phyloP scores from a whole-genome alignment of 1,140 invertebrate genomes.

The Bombus turneri region DNA sequence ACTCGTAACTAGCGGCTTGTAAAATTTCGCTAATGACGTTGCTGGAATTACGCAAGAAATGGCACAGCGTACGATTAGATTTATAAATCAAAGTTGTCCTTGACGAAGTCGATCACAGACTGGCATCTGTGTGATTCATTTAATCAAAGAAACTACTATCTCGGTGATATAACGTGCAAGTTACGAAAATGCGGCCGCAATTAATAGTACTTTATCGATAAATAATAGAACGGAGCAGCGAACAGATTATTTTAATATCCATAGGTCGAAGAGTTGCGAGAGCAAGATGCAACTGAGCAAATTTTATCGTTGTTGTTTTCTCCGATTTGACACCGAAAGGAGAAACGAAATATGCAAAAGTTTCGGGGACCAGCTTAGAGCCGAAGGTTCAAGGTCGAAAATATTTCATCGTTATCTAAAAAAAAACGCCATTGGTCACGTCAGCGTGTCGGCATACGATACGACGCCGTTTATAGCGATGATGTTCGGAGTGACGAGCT shows the following conservation, averaged over 20 bases:
- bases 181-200: background rate
- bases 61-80: no score
- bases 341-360: background rate
- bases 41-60: no score
- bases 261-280: background rate
- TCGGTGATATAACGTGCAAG: background rate
- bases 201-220: conserved; percentile 17
- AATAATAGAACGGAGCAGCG: background rate
- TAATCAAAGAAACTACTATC: background rate
- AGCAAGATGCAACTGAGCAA: background rate
- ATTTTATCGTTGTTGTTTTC: background rate
- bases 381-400: conserved; percentile 24
- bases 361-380: background rate
- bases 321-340: background rate
- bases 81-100: background rate
- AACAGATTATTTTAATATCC: background rate
- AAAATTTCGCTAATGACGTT: no score
- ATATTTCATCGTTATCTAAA: conserved; percentile 31
- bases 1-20: no score
- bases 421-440: conserved; percentile 7
- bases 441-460: conserved; percentile 32
- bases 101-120: background rate
- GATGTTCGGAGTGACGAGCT: conserved; percentile 23
- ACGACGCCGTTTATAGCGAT: conserved; percentile 44
- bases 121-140: background rate